A percentile compares a stretch with the other conserved stretches of the same genome.
Evolutionary conservation across 2,888 invertebrate species (phyloP).

Genomic region (Erpobdella octoculata): DNA sequence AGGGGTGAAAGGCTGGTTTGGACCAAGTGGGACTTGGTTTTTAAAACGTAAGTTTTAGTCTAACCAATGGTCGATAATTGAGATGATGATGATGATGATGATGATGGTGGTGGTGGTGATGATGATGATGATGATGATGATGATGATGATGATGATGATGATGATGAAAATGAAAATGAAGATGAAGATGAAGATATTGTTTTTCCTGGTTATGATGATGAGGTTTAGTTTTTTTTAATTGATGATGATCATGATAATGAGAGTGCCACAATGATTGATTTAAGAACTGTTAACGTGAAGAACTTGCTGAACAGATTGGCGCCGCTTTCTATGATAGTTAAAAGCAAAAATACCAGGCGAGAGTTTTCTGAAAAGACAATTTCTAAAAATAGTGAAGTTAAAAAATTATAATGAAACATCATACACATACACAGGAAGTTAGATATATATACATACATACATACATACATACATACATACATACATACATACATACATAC

Average conservation of each 20-base stretch:
- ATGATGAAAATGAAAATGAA: background rate
- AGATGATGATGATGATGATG: background rate
- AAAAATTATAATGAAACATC: no score
- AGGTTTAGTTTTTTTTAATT: background rate
- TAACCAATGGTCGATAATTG: background rate
- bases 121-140: background rate
- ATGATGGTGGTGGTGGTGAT: background rate
- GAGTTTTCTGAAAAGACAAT: no score
- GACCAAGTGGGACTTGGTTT: background rate
- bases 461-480: background rate
- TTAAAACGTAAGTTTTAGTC: background rate
- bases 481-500: background rate
- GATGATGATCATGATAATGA: background rate
- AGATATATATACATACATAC: background rate
- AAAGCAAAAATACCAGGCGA: no score
- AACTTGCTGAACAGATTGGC: no score
- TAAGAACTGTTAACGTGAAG: no score
- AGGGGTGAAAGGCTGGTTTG: background rate
- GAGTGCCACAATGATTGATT: no score
- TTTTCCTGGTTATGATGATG: background rate
- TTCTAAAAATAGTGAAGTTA: no score
- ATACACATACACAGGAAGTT: background rate
- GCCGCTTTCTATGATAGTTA: no score
- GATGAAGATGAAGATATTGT: background rate
- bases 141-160: conserved; percentile 11